A percentile compares a stretch with the other conserved stretches of the same genome.
Conservation (phyloP, 2,888 invertebrate species). For the Pegoplata infirma region DNA sequence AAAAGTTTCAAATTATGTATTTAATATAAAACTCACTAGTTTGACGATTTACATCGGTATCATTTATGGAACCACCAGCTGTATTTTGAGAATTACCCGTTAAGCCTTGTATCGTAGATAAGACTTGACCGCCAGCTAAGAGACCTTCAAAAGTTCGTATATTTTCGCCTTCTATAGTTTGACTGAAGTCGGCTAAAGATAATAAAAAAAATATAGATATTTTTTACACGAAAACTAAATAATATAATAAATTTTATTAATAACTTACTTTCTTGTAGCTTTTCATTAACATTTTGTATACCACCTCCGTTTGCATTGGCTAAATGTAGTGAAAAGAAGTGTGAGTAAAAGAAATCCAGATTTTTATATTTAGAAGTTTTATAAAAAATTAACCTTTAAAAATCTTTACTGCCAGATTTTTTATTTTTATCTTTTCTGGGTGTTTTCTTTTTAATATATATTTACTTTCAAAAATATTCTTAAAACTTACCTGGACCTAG, state of each 20-base stretch:
- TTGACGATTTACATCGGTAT: constrained; percentile 4
- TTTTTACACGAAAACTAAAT: neutral
- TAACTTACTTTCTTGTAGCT: constrained; percentile 22
- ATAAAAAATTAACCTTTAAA: too few relatives aligned
- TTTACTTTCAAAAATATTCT: neutral
- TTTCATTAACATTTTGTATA: constrained; percentile 2
- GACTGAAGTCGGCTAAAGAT: constrained; percentile 11
- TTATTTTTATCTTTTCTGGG: too few relatives aligned
- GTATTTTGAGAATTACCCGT: neutral
- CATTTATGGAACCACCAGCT: neutral
- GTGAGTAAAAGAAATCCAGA: too few relatives aligned
- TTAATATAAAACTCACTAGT: neutral
- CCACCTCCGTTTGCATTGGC: neutral
- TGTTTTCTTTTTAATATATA: too few relatives aligned
- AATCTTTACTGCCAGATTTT: too few relatives aligned
- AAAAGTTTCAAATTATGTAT: neutral
- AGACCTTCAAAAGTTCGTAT: neutral
- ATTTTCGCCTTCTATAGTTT: neutral
- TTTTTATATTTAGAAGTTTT: too few relatives aligned
- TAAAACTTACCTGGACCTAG: neutral
- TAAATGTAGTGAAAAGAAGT: too few relatives aligned
- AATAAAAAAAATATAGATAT: too few relatives aligned
- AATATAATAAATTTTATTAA: neutral
- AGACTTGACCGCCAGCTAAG: neutral
- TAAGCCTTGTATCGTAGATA: neutral